phyloP scores from a whole-genome alignment of 2,888 invertebrate species.

The Pammene fasciana region DNA sequence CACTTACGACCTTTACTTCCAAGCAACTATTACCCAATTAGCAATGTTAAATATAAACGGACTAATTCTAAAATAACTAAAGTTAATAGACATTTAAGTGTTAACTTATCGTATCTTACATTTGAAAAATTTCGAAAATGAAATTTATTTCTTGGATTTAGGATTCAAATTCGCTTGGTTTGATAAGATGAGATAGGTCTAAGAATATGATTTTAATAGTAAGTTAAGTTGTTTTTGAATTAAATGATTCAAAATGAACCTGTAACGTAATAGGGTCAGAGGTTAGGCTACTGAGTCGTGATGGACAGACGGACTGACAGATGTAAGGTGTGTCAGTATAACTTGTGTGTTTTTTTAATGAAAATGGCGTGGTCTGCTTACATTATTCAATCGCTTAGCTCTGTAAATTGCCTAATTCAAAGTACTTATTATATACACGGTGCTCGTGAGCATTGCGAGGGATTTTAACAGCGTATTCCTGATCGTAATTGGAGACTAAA shows the following conservation, averaged over 20 bases:
- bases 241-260: neutral
- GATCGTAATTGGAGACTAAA: no score
- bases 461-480: no score
- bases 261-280: conserved; percentile 27
- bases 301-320: conserved; percentile 24
- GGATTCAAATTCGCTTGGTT: neutral
- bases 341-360: conserved; percentile 13
- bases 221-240: neutral
- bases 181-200: neutral
- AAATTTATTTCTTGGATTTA: neutral
- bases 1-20: neutral
- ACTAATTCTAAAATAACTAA: neutral
- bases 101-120: neutral
- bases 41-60: conserved; percentile 8
- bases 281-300: conserved; percentile 24
- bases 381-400: conserved; percentile 7
- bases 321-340: conserved; percentile 16
- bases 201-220: neutral
- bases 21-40: conserved; percentile 18
- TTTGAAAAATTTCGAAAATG: neutral
- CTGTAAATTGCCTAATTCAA: no score
- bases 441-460: no score
- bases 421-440: no score
- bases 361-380: conserved; percentile 1
- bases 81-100: neutral